These are phyloP conservation scores for Channa striata DNA, from an alignment of 2,797 vertebrate species.

Conservation along the genomic window DNA sequence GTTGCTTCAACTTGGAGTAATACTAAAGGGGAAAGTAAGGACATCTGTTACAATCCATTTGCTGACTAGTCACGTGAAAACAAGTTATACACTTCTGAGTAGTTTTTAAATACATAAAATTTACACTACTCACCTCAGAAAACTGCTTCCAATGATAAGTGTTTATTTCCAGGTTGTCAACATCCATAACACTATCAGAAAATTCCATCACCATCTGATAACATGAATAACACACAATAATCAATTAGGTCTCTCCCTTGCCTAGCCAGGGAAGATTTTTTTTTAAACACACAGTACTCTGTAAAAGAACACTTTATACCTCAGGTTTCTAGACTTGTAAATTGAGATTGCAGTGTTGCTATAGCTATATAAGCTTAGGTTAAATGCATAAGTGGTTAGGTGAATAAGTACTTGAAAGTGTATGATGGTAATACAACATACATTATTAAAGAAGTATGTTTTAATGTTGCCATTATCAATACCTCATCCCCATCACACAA, in stretches of 20 bases:
- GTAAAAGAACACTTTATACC: background rate
- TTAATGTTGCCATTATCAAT: background rate
- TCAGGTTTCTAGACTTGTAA: background rate
- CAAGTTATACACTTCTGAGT: too few species aligned
- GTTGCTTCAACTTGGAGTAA: slow-evolving; percentile 92
- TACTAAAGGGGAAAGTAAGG: slow-evolving; percentile 83
- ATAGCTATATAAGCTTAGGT: background rate
- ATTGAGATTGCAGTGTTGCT: background rate
- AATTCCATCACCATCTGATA: slow-evolving; percentile 99
- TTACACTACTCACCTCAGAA: slow-evolving; percentile 87
- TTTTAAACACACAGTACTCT: background rate
- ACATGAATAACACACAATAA: slow-evolving; percentile 25
- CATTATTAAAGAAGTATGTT: background rate
- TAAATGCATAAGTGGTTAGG: background rate
- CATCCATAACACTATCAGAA: slow-evolving; percentile 91
- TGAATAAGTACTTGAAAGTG: background rate
- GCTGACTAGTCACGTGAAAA: background rate
- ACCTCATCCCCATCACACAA: background rate
- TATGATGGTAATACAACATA: background rate
- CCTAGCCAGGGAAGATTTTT: background rate
- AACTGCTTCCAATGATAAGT: slow-evolving; percentile 92
- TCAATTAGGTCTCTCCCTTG: too few species aligned
- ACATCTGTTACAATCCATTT: slow-evolving; percentile 17
- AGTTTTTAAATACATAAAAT: background rate
- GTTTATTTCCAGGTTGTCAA: slow-evolving; percentile 90